Conservation (phyloP, 2,888 invertebrate genomes). For the Hypomecis punctinalis region DNA sequence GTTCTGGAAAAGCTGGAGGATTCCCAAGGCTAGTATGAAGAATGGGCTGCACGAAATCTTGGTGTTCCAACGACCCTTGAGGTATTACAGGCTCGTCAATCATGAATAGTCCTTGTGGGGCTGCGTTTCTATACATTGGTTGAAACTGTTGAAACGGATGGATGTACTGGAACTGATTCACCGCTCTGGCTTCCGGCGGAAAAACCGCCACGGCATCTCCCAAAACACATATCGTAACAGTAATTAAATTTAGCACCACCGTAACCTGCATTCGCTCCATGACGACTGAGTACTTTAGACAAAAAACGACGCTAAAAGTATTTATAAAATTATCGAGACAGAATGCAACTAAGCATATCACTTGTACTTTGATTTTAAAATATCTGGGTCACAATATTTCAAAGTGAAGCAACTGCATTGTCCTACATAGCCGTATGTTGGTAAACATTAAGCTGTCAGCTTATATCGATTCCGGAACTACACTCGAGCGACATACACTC, state of each 20-base stretch:
- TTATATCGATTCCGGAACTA: constrained; percentile 76
- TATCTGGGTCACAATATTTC: constrained; percentile 56
- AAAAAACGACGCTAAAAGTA: constrained; percentile 32
- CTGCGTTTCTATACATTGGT: constrained; percentile 29
- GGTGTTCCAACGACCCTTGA: constrained; percentile 30
- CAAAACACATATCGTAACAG: constrained; percentile 44
- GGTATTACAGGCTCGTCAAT: constrained; percentile 29
- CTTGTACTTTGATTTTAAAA: constrained; percentile 44
- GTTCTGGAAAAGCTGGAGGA: constrained; percentile 24
- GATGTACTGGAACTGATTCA: constrained; percentile 42
- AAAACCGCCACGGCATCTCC: constrained; percentile 57
- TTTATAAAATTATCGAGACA: constrained; percentile 52
- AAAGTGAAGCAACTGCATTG: constrained; percentile 53
- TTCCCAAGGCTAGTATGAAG: constrained; percentile 28
- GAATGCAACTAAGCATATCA: constrained; percentile 60
- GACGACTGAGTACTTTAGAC: constrained; percentile 46
- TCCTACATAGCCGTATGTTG: constrained; percentile 61
- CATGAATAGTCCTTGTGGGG: constrained; percentile 32
- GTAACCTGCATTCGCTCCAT: constrained; percentile 56
- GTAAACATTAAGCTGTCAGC: constrained; percentile 71
- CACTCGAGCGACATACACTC: constrained; percentile 80
- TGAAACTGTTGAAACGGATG: constrained; percentile 36
- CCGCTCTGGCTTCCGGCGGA: constrained; percentile 57
- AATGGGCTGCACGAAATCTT: constrained; percentile 29
- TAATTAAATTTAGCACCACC: constrained; percentile 50